Conservation (phyloP, 1,140 invertebrate species). For the Coptotermes formosanus region DNA sequence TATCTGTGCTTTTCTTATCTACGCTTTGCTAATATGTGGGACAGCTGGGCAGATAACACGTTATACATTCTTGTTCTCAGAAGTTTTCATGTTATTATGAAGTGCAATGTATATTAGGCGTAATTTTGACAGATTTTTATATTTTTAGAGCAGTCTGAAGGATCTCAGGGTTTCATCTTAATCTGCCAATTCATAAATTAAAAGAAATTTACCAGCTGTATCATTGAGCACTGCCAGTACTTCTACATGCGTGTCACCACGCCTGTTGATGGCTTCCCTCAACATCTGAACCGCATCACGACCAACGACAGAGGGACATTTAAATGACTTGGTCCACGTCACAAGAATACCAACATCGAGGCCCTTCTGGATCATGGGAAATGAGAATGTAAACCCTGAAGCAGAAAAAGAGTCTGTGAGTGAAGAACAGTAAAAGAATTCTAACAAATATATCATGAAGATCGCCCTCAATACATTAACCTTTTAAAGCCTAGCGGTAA, state of each 20-base stretch:
- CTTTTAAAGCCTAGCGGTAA: no score
- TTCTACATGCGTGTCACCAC: constrained; percentile 63
- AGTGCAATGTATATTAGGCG: no score
- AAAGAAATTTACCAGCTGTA: constrained; percentile 60
- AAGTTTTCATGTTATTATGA: no score
- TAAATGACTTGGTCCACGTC: constrained; percentile 81
- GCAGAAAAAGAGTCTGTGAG: constrained; percentile 1
- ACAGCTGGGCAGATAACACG: no score
- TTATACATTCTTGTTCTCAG: no score
- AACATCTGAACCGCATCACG: constrained; percentile 69
- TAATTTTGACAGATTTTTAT: no score
- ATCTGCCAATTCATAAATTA: no score
- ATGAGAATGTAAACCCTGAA: constrained; percentile 78
- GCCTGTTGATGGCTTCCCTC: constrained; percentile 63
- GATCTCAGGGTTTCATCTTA: no score
- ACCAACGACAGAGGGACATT: constrained; percentile 68
- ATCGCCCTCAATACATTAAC: background rate
- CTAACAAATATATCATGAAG: background rate
- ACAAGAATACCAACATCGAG: constrained; percentile 66
- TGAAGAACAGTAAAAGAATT: background rate
- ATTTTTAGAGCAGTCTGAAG: no score
- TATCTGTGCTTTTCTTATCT: no score
- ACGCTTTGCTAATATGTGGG: no score
- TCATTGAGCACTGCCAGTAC: constrained; percentile 77
- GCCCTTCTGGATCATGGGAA: constrained; percentile 72